Evolutionary conservation across 2,113 vertebrate species (phyloP), one percentile per base, ranked within the genome.

Genomic region (Camelus bactrianus): DNA sequence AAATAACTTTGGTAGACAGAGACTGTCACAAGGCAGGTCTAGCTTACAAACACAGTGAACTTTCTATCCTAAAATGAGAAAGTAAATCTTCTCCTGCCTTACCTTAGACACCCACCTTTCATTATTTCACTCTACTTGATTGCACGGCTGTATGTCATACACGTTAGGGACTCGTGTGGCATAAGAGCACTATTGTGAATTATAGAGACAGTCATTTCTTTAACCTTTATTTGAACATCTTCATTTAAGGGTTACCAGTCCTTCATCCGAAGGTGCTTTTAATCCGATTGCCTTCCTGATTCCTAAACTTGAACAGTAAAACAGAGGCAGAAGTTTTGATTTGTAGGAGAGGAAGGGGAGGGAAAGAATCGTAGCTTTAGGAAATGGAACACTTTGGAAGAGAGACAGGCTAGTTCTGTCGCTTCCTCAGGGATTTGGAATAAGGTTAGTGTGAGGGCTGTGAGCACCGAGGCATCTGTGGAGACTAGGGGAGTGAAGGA

Each of bases 271-370:
- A 82, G 8, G 22, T 56, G 42, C 4, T 0, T 81, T 60, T 89
- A 69, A 19, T 94, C 76, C 42, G 15, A n/a, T 75, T 69, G 35
- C 52, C 35, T 95, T 73, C 32, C 46, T 77, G 19, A 64, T 75
- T 15, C 12, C 4, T 89, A 19, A 26, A 38, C 6, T 10, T 1
- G 8, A 35, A 28, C n/a, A 46, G 0, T 17, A 73, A 20, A 84
- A 35, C 12, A 13, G 48, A 35, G 20, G 6, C 14, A 42, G 20
- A n/a, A 50, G 50, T 56, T 91, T 67, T 80, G 60, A 65, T 58
- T 75, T 86, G 32, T 32, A 62, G 15, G 14, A 38, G 64, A 62
- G 30, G 30, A 64, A 70, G 48, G 30, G 54, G 69, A 50, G 83
- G n/a, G 62, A 38, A 50, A 69, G 48, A 32, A 32, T 4, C 38